Percentiles rank a stretch among this genome's conserved stretches.
These are phyloP conservation scores for Zygothrica quintamaculata DNA, from an alignment of 2,888 invertebrate species.

Conservation along the genomic window DNA sequence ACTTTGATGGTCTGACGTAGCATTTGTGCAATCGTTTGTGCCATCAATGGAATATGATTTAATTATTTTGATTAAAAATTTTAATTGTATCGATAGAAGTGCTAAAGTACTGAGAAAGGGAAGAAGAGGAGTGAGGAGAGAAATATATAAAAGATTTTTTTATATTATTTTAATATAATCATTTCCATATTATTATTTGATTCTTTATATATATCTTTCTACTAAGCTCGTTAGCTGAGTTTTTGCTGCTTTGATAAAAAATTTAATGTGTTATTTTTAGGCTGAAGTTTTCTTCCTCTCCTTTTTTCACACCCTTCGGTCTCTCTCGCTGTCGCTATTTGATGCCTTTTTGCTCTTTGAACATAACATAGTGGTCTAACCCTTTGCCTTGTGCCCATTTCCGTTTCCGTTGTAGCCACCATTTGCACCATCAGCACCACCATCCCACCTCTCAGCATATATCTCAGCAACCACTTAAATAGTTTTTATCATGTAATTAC, in stretches of 20 bases:
- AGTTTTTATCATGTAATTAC: conserved; percentile 81
- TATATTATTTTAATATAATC: neutral
- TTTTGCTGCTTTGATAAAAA: too few species aligned
- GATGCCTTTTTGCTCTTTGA: too few species aligned
- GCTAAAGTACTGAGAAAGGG: conserved; percentile 14
- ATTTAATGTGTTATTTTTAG: too few species aligned
- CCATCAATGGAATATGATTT: conserved; percentile 79
- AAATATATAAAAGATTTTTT: neutral
- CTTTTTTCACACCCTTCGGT: neutral
- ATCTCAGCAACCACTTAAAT: conserved; percentile 72
- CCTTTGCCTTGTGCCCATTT: conserved; percentile 16
- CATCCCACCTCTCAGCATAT: conserved; percentile 32
- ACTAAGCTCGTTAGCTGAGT: too few species aligned
- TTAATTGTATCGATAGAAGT: conserved; percentile 58
- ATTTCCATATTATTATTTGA: neutral
- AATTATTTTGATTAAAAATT: conserved; percentile 72
- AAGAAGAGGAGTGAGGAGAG: neutral
- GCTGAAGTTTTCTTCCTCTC: too few species aligned
- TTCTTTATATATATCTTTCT: too few species aligned
- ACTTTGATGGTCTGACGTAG: conserved; percentile 63
- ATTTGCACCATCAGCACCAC: conserved; percentile 15
- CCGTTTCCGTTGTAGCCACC: conserved; percentile 28
- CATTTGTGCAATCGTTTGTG: conserved; percentile 68
- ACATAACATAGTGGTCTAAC: conserved; percentile 10
- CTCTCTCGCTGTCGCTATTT: neutral